Conservation (phyloP, 2,888 invertebrate species). For the Volucella zonaria region DNA sequence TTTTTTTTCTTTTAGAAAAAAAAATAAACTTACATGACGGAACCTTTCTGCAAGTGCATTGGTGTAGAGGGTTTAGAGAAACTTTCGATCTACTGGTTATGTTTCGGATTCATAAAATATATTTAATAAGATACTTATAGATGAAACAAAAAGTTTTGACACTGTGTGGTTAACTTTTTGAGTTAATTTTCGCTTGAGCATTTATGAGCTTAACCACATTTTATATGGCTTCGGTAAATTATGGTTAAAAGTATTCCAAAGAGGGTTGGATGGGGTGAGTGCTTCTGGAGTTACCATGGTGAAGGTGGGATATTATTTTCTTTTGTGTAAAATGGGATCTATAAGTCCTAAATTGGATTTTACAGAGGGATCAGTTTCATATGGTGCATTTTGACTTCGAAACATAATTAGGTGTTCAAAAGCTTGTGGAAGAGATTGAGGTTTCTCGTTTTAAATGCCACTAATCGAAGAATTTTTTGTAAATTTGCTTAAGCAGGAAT, state of each 20-base stretch:
- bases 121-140: conserved; percentile 13
- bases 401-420: neutral
- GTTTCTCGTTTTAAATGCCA: no score
- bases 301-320: neutral
- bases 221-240: conserved; percentile 1
- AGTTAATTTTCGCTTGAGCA: conserved; percentile 23
- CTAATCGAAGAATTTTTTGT: no score
- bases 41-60: neutral
- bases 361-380: no score
- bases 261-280: neutral
- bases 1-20: neutral
- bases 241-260: conserved; percentile 8
- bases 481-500: no score
- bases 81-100: neutral
- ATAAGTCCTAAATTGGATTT: no score
- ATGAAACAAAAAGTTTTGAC: conserved; percentile 9
- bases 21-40: conserved; percentile 4
- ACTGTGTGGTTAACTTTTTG: conserved; percentile 25
- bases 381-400: neutral
- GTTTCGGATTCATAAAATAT: neutral
- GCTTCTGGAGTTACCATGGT: neutral
- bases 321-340: no score
- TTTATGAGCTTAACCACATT: conserved; percentile 1
- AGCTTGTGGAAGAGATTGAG: no score
- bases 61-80: neutral